Conservation (phyloP, 2,797 vertebrate species). For the Spinus olivaceus region DNA sequence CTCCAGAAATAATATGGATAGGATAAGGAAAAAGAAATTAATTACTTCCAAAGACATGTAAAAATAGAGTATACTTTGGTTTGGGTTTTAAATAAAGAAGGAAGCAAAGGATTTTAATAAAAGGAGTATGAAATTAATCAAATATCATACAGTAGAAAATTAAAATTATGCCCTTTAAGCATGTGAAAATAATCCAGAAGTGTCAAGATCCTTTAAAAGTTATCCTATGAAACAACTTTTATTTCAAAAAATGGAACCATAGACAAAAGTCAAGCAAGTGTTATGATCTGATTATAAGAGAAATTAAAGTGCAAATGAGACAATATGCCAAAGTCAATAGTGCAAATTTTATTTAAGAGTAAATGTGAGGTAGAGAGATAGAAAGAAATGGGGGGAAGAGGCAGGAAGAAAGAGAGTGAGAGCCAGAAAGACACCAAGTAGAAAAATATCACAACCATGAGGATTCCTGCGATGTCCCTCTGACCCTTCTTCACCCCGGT, state of each 20-base stretch:
- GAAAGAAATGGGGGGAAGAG: neutral
- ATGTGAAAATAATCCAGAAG: neutral
- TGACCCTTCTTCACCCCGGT: neutral
- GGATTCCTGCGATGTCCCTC: accelerated
- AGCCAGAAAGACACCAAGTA: neutral
- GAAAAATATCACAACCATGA: neutral
- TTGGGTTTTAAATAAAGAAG: neutral
- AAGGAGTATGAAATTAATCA: neutral
- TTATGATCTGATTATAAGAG: neutral
- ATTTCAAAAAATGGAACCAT: neutral
- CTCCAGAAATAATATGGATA: neutral
- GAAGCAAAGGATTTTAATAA: neutral
- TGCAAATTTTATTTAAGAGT: neutral
- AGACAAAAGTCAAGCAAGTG: neutral
- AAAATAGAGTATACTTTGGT: neutral
- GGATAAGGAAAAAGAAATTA: neutral
- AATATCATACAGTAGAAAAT: neutral
- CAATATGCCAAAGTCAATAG: neutral
- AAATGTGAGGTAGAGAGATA: neutral
- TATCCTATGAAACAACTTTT: neutral
- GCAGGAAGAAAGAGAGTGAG: neutral
- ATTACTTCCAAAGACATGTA: neutral
- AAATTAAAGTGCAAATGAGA: neutral
- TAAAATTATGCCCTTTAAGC: neutral
- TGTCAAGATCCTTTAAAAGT: neutral